Conservation (phyloP, 2,797 vertebrate genomes). For the Telmatherina bonti region DNA sequence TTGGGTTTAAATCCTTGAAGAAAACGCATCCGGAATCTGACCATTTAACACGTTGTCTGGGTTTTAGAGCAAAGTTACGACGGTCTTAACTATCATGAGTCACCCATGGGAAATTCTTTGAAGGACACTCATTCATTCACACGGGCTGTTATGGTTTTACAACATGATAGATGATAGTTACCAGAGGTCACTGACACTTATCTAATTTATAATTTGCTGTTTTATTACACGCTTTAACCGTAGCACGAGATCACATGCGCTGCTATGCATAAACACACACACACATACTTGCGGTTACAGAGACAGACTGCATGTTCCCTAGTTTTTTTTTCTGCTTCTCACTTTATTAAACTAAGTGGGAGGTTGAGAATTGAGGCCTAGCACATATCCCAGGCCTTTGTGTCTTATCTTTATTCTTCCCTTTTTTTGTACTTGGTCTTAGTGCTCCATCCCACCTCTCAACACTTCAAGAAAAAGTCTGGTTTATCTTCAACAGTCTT, state of each 20-base stretch:
- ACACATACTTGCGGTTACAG: background rate
- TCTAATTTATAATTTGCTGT: constrained; percentile 68
- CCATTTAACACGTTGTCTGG: constrained; percentile 55
- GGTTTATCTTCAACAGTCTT: constrained; percentile 43
- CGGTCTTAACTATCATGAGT: constrained; percentile 28
- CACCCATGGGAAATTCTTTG: constrained; percentile 54
- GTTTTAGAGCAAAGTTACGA: constrained; percentile 37
- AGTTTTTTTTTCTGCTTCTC: constrained; percentile 17
- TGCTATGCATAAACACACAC: constrained; percentile 6
- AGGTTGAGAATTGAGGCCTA: constrained; percentile 57
- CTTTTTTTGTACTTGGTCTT: constrained; percentile 30
- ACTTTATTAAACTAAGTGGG: constrained; percentile 52
- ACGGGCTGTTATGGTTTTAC: constrained; percentile 57
- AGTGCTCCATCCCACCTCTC: constrained; percentile 26
- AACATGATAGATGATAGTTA: constrained; percentile 66
- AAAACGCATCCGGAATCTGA: constrained; percentile 43
- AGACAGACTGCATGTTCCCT: constrained; percentile 35
- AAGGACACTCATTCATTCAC: constrained; percentile 15
- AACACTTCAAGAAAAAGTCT: constrained; percentile 35
- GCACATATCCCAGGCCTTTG: constrained; percentile 53
- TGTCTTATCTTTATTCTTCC: constrained; percentile 57
- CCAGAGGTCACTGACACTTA: constrained; percentile 74
- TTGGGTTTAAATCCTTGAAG: constrained; percentile 31
- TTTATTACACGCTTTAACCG: constrained; percentile 58
- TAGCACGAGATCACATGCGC: constrained; percentile 47